phyloP scores from a whole-genome alignment of 2,113 vertebrate genomes.

The Micronycteris hirsuta region DNA sequence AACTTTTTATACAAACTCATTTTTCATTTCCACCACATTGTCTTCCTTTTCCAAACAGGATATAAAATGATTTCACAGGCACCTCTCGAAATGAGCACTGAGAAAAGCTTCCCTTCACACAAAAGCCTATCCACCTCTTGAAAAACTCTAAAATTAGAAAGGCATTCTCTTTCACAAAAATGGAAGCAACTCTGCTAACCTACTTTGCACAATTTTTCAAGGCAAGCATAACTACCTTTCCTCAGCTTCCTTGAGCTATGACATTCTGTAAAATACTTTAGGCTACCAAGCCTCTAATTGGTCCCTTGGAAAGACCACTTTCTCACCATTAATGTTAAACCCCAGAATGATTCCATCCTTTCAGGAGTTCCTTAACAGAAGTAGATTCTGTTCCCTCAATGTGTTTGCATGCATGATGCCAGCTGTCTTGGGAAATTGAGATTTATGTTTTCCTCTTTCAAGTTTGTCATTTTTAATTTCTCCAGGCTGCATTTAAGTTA shows the following conservation, averaged over 20 bases:
- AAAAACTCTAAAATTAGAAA: constrained; percentile 75
- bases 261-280: constrained; percentile 49
- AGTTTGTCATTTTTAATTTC: constrained; percentile 23
- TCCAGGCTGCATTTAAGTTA: constrained; percentile 3
- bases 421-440: neutral
- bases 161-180: constrained; percentile 53
- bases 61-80: constrained; percentile 78
- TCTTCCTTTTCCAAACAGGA: constrained; percentile 80
- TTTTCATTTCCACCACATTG: constrained; percentile 83
- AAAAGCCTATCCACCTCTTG: constrained; percentile 66
- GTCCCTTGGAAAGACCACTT: constrained; percentile 60
- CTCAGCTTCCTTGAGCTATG: neutral
- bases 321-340: constrained; percentile 40
- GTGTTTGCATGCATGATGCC: neutral
- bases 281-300: constrained; percentile 50
- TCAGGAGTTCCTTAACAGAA: constrained; percentile 25
- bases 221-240: constrained; percentile 9
- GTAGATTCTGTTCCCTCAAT: neutral
- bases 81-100: constrained; percentile 73
- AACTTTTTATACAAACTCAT: constrained; percentile 80
- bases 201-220: constrained; percentile 61
- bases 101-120: constrained; percentile 65
- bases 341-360: constrained; percentile 17
- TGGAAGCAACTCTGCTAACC: constrained; percentile 54
- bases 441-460: constrained; percentile 40